Conservation (phyloP, 2,113 vertebrate genomes). For the Alectura lathami region DNA sequence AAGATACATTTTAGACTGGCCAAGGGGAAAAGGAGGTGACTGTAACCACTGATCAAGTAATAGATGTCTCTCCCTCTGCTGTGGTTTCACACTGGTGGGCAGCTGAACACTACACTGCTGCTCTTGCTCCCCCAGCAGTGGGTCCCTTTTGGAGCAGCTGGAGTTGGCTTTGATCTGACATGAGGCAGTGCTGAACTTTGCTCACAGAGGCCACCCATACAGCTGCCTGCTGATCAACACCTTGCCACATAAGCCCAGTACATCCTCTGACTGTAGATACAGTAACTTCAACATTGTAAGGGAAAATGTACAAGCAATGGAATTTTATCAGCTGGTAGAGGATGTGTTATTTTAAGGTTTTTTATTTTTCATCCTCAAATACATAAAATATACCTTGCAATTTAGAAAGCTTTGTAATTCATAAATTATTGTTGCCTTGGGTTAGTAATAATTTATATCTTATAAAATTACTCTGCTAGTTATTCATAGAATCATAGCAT, state of each 20-base stretch:
- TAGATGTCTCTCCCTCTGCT: fast-evolving
- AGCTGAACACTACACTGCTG: too few relatives aligned
- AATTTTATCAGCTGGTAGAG: not conserved
- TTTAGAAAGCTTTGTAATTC: conserved; percentile 45
- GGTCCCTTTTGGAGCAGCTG: too few relatives aligned
- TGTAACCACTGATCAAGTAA: not conserved
- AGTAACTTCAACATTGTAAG: not conserved
- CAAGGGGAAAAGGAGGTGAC: fast-evolving
- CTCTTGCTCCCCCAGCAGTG: too few relatives aligned
- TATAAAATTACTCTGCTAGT: conserved; percentile 35
- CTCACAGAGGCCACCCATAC: not conserved
- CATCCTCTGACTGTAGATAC: not conserved
- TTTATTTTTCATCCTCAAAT: conserved; percentile 31
- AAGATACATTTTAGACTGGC: not conserved
- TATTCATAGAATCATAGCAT: too few relatives aligned
- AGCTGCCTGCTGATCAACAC: not conserved
- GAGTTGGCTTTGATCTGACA: too few relatives aligned
- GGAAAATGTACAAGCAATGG: not conserved
- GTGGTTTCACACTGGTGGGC: not conserved
- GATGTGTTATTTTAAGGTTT: not conserved
- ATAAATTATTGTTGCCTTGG: conserved; percentile 26
- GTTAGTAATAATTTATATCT: conserved; percentile 58
- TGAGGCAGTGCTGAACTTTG: too few relatives aligned
- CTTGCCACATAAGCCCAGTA: not conserved
- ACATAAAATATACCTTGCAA: conserved; percentile 51